Base-by-base conservation (phyloP, 2,888 invertebrate species). In the Clusia tigrina region DNA sequence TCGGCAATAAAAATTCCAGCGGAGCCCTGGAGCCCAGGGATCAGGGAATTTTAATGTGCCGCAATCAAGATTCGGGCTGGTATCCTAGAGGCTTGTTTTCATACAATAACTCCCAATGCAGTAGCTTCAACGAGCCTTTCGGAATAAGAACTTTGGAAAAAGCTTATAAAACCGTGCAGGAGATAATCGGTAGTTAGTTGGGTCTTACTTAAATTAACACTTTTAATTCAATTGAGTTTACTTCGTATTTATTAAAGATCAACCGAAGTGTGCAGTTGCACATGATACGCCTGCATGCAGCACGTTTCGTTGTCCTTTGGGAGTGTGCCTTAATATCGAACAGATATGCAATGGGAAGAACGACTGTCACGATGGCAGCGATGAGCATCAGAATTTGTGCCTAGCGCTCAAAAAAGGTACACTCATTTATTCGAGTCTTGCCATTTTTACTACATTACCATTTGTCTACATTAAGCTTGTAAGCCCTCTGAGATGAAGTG, bases 1-100 rank as follows among this genome's bases (percentile, higher is more conserved):
- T 80, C 23, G 80, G 80, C 1, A 67, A 63, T 2, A 70, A 67
- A 46, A 76, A 74, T 18, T 10, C 51, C 0, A 69, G 63, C 1
- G 12, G 12, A 0, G 18, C 63, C 9, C 54, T 63, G 79, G 84
- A 69, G 63, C 69, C 80, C 65, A 79, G 84, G 32, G 91, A 90
- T 89, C 88, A 88, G 67, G 92, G 92, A 26, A 86, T 88, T 20
- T 86, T 93, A 17, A 88, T 88, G 46, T 93, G 93, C 73, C 87
- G 88, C 51, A 86, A 88, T 10, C 84, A 85, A 5, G 69, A 77
- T 26, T 79, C 80, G 10, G 90, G 89, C 20, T 93, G 92, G 92
- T 90, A 89, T 78, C 91, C 92, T 0, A 87, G 88, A 2, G 90
- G 91, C 0, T 85, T 90, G 9, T 92, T 89, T 73, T 83, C 86